A percentile compares a stretch with the other conserved stretches of the same genome.
These are phyloP conservation scores for Contarinia nasturtii DNA, from an alignment of 1,140 invertebrate species.

Conservation along the genomic window DNA sequence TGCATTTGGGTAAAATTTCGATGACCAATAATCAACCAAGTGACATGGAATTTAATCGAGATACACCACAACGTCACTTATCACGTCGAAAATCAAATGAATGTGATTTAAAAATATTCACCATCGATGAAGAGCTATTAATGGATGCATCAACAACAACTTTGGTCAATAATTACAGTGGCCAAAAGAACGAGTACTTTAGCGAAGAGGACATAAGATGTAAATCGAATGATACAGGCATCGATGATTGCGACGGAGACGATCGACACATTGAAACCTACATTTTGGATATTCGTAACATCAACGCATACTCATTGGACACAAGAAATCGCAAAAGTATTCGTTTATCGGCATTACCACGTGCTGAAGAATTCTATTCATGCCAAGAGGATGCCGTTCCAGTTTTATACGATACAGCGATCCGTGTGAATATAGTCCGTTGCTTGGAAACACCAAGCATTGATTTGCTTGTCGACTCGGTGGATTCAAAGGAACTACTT, in stretches of 20 bases:
- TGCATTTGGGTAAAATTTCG: constrained; percentile 81
- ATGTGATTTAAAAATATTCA: constrained; percentile 4
- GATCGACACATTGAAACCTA: constrained; percentile 9
- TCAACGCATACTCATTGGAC: constrained; percentile 71
- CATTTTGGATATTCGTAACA: constrained; percentile 48
- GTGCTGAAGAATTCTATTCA: constrained; percentile 14
- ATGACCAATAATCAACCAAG: constrained; percentile 26
- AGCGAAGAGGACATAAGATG: not conserved
- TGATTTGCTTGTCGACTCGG: not conserved
- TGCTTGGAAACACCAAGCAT: not conserved
- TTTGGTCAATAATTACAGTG: not conserved
- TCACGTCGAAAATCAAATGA: not conserved
- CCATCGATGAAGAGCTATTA: constrained; percentile 2
- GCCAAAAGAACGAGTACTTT: not conserved
- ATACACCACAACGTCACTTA: too few species aligned
- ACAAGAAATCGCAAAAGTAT: constrained; percentile 18
- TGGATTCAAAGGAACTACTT: constrained; percentile 7
- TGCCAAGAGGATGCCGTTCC: constrained; percentile 16
- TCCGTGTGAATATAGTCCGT: constrained; percentile 36
- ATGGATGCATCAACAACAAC: not conserved
- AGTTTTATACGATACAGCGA: constrained; percentile 42
- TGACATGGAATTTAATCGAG: too few species aligned
- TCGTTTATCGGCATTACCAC: constrained; percentile 11
- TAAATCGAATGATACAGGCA: constrained; percentile 3
- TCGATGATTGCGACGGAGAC: constrained; percentile 6